Evolutionary conservation across 1,140 invertebrate genomes (phyloP), one percentile per base, ranked within the genome.

Genomic region (Neodiprion virginianus): DNA sequence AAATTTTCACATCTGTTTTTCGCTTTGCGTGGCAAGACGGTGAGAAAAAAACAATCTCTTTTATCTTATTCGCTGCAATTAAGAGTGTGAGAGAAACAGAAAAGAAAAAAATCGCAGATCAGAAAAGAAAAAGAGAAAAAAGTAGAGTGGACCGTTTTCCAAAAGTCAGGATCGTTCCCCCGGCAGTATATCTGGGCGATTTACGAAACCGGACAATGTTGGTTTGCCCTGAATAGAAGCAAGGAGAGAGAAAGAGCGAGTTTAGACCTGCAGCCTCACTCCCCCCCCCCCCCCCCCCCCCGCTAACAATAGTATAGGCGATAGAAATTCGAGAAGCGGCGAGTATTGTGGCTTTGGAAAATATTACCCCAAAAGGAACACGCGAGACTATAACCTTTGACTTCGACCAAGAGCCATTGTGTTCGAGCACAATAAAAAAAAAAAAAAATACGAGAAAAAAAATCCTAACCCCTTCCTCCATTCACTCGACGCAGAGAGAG

Each of bases 191-290:
- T 40, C 28, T 40, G 28, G 5, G 5, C 28, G 28, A 40, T 40
- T 40, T 17, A 14, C 53, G 53, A 1, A 61, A 61, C 53, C 53
- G 53, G 53, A 61, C 53, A 61, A 61, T 17, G 53, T 61, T 61
- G 53, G 53, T 61, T 61, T 61, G 53, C 53, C 8, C 53, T 61
- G 53, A 61, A 61, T 61, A 61, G 53, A 61, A 61, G 28, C 28
- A 40, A 40, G 5, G 28, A 40, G 28, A 40, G 28, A 40, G 28
- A 40, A 40, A 40, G 28, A 61, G n/a, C 53, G 8, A 61, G 53
- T 61, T 61, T 61, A 61, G 53, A 61, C 11, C 5, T 8, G 4
- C 53, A 61, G n/a, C 28, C 28, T 21, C 17, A 1, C 0, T 1
- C 5, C 5, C 5, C 1, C 28, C 5, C 28, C 1, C 28, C n/a